Base-by-base conservation (phyloP, 1,140 invertebrate genomes). In the Brachionus calyciflorus region DNA sequence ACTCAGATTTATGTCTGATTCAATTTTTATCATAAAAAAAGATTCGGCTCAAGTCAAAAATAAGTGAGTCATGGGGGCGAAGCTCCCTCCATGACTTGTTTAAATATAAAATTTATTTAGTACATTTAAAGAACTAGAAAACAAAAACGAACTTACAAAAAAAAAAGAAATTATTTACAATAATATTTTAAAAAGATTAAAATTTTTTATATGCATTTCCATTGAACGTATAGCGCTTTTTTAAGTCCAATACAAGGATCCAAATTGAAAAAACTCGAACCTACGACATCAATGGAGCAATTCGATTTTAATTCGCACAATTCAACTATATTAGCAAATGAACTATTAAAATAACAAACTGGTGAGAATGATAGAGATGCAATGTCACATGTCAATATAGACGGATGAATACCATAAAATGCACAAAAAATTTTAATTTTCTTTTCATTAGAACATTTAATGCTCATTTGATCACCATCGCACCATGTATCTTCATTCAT, bases 151-250 rank as follows among this genome's bases (percentile, higher is more conserved):
- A 7, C 14, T 46, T 46, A n/a, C 3, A 7, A 17, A 10, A 14
- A 14, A 46, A 46, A 46, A 7, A 14, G 3, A 7, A 46, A 3
- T 14, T 14, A 14, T 46, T 17, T 46, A 14, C 3, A 46, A 7
- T 46, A 14, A 46, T 46, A 7, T 46, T 14, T 14, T 7, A 14
- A 14, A 46, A 46, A 46, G 3, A 4, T 46, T 14, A 46, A 46
- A 46, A 7, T 37, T 37, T 37, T 37, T 5, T 37, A 37, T 37
- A 33, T 37, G 30, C 60, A 65, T 44, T 21, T 65, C 69, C 69
- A 73, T 40, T 73, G 69, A 73, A 73, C 69, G 33, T 37, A 33
- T 17, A 73, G n/a, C 19, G 69, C 69, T 73, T 73, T 73, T 51
- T 53, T 40, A 3, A 73, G 26, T n/a, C 69, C 69, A 51, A 19